A percentile compares a stretch with the other conserved stretches of the same genome.
Conservation (phyloP, 2,797 vertebrate species). For the Hozukius guyotensis region DNA sequence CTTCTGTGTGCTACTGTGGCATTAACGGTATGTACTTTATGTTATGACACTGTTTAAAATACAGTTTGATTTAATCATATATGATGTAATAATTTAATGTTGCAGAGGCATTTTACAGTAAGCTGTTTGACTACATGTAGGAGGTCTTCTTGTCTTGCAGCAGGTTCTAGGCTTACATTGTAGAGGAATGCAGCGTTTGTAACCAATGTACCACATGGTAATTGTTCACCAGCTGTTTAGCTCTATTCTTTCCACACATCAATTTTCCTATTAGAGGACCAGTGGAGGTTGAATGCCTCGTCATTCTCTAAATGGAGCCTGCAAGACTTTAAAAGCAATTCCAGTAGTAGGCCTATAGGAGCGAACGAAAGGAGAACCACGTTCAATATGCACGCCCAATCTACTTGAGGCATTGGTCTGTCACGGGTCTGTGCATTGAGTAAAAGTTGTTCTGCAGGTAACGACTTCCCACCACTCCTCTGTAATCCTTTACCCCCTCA, state of each 20-base stretch:
- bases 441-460: conserved; percentile 47
- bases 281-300: conserved; percentile 50
- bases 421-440: conserved; percentile 39
- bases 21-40: neutral
- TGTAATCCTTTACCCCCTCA: conserved; percentile 43
- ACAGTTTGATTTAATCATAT: conserved; percentile 19
- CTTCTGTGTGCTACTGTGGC: neutral
- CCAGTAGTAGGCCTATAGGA: conserved; percentile 50
- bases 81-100: conserved; percentile 3
- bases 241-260: conserved; percentile 52
- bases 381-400: conserved; percentile 59
- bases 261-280: conserved; percentile 60
- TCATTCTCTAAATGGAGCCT: conserved; percentile 67
- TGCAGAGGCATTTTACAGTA: neutral
- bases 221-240: conserved; percentile 58
- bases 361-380: conserved; percentile 19
- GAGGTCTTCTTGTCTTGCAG: conserved; percentile 23
- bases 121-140: neutral
- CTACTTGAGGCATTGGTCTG: conserved; percentile 42
- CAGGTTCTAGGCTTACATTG: conserved; percentile 18
- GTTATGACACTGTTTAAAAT: conserved; percentile 2
- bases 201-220: conserved; percentile 35
- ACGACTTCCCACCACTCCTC: conserved; percentile 46
- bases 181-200: conserved; percentile 32
- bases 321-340: conserved; percentile 61